Percentiles rank a stretch among this genome's conserved stretches.
These are phyloP conservation scores for Connochaetes taurinus DNA, from an alignment of 2,113 vertebrate genomes.

Conservation along the genomic window DNA sequence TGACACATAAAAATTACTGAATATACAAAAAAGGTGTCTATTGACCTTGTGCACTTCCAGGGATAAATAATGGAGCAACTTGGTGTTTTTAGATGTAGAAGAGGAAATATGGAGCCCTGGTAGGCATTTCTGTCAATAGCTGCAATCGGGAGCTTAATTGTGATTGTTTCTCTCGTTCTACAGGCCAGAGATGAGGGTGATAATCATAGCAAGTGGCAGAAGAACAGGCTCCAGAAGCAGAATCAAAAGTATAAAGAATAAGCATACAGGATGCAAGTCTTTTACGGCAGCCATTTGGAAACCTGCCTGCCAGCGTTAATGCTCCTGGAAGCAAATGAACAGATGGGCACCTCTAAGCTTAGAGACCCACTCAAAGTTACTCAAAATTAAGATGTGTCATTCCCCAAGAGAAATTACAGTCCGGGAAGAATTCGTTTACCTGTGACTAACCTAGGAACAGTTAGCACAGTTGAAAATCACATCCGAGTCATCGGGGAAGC, in stretches of 20 bases:
- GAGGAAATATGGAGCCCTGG: background rate
- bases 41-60: background rate
- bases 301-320: background rate
- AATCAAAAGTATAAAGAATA: background rate
- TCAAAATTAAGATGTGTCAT: background rate
- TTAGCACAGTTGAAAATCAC: background rate
- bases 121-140: background rate
- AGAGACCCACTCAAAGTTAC: background rate
- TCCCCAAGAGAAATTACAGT: background rate
- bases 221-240: background rate
- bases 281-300: background rate
- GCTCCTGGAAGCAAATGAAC: background rate
- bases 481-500: background rate
- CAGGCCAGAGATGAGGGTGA: background rate
- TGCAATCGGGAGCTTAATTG: background rate
- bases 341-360: background rate
- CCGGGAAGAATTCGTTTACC: background rate
- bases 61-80: background rate
- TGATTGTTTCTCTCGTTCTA: background rate
- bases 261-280: no score
- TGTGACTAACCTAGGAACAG: background rate
- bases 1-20: background rate
- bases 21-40: background rate
- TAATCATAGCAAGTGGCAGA: background rate
- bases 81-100: background rate